Percentiles rank a stretch among this genome's conserved stretches.
phyloP scores from a whole-genome alignment of 2,888 invertebrate genomes.

The Diaphora mendica region DNA sequence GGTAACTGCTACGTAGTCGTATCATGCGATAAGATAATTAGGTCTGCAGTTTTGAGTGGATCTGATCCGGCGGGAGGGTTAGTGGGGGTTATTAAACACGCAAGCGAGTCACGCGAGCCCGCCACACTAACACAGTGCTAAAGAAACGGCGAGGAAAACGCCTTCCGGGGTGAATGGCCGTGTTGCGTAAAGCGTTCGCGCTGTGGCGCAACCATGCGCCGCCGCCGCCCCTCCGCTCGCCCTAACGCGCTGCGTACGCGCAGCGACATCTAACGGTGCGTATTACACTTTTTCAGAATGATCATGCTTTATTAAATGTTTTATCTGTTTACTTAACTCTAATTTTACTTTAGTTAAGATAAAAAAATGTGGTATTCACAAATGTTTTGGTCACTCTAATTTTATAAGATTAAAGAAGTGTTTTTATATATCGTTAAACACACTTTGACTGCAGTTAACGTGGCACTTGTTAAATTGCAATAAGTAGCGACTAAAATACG shows the following conservation, averaged over 20 bases:
- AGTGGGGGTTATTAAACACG: slow-evolving; percentile 70
- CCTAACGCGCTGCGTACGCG: slow-evolving; percentile 50
- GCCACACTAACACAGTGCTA: slow-evolving; percentile 82
- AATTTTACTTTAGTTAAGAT: too few species aligned
- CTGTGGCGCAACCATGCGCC: slow-evolving; percentile 70
- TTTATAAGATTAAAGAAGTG: not conserved
- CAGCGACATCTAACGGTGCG: slow-evolving; percentile 66
- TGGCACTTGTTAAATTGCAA: slow-evolving; percentile 62
- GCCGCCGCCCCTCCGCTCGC: slow-evolving; percentile 55
- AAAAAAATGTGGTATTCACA: not conserved
- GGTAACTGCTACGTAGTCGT: slow-evolving; percentile 62
- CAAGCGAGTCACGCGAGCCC: slow-evolving; percentile 80
- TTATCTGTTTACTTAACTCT: not conserved
- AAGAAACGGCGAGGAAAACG: slow-evolving; percentile 85
- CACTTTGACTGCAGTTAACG: slow-evolving; percentile 25
- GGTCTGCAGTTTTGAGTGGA: slow-evolving; percentile 67
- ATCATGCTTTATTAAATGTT: not conserved
- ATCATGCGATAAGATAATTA: slow-evolving; percentile 72
- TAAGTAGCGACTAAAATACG: slow-evolving; percentile 61
- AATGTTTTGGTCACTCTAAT: not conserved
- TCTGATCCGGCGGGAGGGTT: slow-evolving; percentile 69
- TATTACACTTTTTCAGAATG: slow-evolving; percentile 11
- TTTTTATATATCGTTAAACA: not conserved
- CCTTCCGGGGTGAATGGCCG: slow-evolving; percentile 86
- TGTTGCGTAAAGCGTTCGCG: slow-evolving; percentile 81